A percentile compares a stretch with the other conserved stretches of the same genome.
phyloP scores from a whole-genome alignment of 2,113 vertebrate genomes.

The Nymphicus hollandicus region DNA sequence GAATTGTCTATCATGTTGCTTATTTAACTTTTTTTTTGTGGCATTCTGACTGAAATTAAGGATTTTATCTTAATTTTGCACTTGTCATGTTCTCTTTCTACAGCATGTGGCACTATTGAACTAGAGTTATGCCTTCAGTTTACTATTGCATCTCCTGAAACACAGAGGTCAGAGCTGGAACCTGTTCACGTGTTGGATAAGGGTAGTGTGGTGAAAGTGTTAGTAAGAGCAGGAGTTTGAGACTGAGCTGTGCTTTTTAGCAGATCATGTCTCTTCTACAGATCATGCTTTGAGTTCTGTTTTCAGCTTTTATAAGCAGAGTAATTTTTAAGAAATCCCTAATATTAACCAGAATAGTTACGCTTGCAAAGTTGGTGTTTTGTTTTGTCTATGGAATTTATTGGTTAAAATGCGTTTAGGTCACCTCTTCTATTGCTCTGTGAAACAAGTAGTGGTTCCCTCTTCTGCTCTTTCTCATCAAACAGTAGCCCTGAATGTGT shows the following conservation, averaged over 20 bases:
- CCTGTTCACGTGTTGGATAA: accelerated
- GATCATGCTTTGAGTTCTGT: neutral
- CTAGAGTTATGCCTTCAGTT: neutral
- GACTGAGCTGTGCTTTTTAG: neutral
- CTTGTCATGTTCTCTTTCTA: neutral
- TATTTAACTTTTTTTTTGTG: neutral
- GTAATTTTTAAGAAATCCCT: neutral
- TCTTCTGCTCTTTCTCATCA: neutral
- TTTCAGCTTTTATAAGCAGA: neutral
- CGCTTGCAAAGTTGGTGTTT: accelerated
- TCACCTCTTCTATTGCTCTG: neutral
- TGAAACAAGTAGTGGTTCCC: neutral
- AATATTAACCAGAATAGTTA: accelerated
- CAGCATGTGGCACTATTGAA: neutral
- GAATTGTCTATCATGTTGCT: neutral
- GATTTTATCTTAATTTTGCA: neutral
- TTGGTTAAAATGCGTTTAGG: neutral
- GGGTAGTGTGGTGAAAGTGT: neutral
- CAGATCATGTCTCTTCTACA: neutral
- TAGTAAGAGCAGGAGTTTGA: neutral
- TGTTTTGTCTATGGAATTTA: neutral
- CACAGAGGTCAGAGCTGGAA: neutral
- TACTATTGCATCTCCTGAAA: neutral
- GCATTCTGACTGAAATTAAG: neutral
- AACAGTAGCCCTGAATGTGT: neutral